Evolutionary conservation across 2,888 invertebrate species (phyloP), one percentile per base, ranked within the genome.

Genomic region (Napeogenes sylphis): DNA sequence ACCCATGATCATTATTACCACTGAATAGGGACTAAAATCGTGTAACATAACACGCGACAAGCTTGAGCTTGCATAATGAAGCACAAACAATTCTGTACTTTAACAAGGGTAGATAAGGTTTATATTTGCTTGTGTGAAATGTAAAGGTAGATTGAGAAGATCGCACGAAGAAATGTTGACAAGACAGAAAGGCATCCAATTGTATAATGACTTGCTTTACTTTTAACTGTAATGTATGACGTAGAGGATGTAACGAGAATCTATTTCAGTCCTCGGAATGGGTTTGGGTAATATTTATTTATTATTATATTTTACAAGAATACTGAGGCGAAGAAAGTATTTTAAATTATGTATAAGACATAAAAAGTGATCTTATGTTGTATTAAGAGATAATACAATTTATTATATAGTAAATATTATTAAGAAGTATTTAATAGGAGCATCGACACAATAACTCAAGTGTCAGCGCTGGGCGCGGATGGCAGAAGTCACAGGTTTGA

Each of bases 111-210:
- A 2, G 0, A n/a, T 47, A 60, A 45, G 47, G 55, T 55, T 47
- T n/a, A 56, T 32, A 60, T 54, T 55, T 4, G 4, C 1, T 32
- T 38, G 2, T 30, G 13, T 54, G 35, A 32, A 30, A 55, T 46
- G 13, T 47, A 45, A 51, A 42, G 46, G 45, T 32, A 46, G 53
- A 56, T 30, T 5, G 61, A 51, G 51, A 56, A 38, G 56, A 58
- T 62, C 32, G 57, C 47, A 60, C 60, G 54, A 63, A 63, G 63
- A 60, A 56, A 64, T 61, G 61, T 64, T 64, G 64, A 64, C 61
- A 66, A 58, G 64, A 57, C 62, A 58, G 55, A 47, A 62, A 64
- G 60, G 58, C 55, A 61, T 61, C 55, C 58, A 59, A 51, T 58
- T 55, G 62, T 58, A 58, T 62, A 62, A 62, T 63, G 57, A 63